Evolutionary conservation across 2,797 vertebrate species (phyloP).

Genomic region (Aphelocoma californica): DNA sequence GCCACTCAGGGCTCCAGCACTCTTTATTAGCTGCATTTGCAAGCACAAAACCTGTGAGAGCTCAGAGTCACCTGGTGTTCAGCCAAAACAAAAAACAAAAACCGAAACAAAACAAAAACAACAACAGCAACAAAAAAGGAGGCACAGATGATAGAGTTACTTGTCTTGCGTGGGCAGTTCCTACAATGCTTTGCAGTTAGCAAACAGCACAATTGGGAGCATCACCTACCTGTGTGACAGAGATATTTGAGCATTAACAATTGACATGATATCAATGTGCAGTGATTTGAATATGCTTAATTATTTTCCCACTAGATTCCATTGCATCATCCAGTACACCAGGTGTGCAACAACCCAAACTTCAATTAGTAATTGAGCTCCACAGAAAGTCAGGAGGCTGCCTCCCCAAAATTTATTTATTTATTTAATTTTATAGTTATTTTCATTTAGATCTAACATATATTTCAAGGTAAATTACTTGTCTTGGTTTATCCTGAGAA

Average conservation of each 20-base stretch:
- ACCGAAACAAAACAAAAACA: neutral
- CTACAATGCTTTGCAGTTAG: neutral
- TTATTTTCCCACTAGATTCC: neutral
- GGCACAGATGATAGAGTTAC: neutral
- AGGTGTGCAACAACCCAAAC: neutral
- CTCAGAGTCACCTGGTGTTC: neutral
- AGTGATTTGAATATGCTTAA: accelerated
- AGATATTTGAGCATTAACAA: neutral
- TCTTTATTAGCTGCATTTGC: neutral
- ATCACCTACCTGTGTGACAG: neutral
- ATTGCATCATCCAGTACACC: neutral
- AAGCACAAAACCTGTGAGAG: neutral
- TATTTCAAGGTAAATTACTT: neutral
- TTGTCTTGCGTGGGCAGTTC: neutral
- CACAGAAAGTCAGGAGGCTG: neutral
- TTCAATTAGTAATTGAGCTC: neutral
- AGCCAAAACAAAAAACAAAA: neutral
- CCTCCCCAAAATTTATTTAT: accelerated
- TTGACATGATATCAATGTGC: neutral
- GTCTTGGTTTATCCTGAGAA: neutral
- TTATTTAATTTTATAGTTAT: neutral
- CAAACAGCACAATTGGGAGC: neutral
- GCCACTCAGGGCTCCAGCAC: neutral
- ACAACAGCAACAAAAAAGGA: too few relatives aligned
- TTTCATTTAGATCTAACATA: neutral